Percentiles rank a stretch among this genome's conserved stretches.
phyloP scores from a whole-genome alignment of 2,113 vertebrate species.

The Pardalotus punctatus region DNA sequence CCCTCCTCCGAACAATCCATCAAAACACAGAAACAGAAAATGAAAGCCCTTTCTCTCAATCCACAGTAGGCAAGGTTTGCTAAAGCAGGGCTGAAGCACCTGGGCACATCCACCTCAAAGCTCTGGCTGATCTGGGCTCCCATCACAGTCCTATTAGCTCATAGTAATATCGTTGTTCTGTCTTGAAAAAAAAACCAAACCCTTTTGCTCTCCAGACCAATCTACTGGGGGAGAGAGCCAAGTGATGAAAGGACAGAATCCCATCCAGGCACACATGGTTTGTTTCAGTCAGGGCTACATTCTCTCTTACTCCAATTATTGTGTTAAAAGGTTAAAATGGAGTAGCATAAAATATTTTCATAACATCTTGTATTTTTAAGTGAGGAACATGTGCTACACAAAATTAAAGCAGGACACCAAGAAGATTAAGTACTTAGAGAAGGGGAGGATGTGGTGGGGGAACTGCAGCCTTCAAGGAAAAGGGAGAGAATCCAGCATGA shows the following conservation, averaged over 20 bases:
- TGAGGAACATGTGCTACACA: background rate
- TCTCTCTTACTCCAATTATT: background rate
- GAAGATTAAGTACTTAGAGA: background rate
- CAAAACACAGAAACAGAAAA: background rate
- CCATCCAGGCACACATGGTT: background rate
- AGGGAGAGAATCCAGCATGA: background rate
- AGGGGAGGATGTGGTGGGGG: background rate
- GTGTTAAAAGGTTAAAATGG: background rate
- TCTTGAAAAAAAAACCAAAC: background rate
- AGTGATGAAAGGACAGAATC: background rate
- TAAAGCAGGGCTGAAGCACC: background rate
- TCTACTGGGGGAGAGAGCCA: background rate
- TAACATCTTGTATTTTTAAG: conserved; percentile 8
- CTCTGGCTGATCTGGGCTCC: background rate
- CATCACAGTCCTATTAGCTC: background rate
- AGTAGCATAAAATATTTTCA: conserved; percentile 1
- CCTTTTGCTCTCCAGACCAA: background rate
- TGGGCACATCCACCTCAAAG: background rate
- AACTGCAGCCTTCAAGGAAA: background rate
- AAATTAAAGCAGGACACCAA: background rate
- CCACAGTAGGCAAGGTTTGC: background rate
- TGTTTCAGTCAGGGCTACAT: background rate
- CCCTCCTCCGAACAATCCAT: background rate
- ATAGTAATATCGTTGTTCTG: background rate
- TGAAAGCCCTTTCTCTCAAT: background rate